Conservation (phyloP, 35 echinoderm and acorn worm species). For the Eucidaris tribuloides region DNA sequence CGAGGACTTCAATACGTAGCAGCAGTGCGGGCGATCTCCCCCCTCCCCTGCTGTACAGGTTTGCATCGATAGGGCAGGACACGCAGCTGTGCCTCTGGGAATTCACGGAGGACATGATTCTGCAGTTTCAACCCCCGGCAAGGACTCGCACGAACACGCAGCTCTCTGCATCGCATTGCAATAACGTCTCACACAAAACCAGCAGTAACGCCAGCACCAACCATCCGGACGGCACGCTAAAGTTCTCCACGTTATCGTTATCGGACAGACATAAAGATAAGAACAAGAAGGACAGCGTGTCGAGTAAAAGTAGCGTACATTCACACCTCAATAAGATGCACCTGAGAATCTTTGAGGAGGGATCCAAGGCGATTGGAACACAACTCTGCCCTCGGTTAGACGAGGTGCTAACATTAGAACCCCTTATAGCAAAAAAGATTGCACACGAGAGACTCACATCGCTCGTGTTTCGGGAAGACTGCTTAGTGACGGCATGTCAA, state of each 20-base stretch:
- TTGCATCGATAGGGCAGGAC: conserved; percentile 97
- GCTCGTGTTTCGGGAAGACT: conserved; percentile 89
- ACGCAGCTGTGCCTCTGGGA: conserved; percentile 99
- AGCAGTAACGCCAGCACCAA: conserved; percentile 43
- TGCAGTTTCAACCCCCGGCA: conserved; percentile 62
- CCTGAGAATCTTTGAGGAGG: conserved; percentile 76
- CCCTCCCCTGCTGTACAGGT: conserved; percentile 71
- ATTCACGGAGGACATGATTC: conserved; percentile 84
- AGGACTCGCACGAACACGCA: conserved; percentile 86
- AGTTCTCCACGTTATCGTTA: conserved; percentile 71
- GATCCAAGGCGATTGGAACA: conserved; percentile 77
- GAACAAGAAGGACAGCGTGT: conserved; percentile 91
- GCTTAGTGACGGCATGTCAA: conserved; percentile 93
- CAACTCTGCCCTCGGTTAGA: conserved; percentile 87
- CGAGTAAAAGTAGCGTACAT: conserved; percentile 82
- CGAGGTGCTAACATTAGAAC: conserved; percentile 87
- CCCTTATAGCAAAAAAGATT: conserved; percentile 89
- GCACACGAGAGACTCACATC: conserved; percentile 91
- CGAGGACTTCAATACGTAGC: conserved; percentile 66
- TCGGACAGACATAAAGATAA: conserved; percentile 93
- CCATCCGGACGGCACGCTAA: conserved; percentile 60
- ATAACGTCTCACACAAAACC: conserved; percentile 75
- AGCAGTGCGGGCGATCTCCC: conserved; percentile 45
- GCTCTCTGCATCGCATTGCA: conserved; percentile 73
- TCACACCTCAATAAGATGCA: conserved; percentile 89